Conservation (phyloP, 1,140 invertebrate species). For the Heliconius melpomene region DNA sequence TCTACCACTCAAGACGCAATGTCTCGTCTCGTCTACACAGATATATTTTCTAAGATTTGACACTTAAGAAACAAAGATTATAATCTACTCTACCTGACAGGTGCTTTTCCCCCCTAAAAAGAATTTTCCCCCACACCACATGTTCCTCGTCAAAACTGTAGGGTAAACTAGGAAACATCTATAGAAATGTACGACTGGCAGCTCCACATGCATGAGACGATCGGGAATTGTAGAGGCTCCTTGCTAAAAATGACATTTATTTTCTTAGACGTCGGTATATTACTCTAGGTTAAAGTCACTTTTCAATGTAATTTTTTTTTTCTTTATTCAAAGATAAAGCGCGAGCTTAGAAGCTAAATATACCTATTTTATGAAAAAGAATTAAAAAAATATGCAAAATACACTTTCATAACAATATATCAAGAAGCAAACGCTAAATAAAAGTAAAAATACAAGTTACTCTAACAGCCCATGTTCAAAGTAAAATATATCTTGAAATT, state of each 20-base stretch:
- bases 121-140: conserved; percentile 75
- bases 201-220: conserved; percentile 60
- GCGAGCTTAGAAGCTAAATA: no score
- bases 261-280: neutral
- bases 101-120: conserved; percentile 67
- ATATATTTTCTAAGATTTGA: no score
- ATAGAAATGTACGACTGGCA: conserved; percentile 54
- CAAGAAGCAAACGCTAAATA: neutral
- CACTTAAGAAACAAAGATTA: no score
- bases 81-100: conserved; percentile 58
- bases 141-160: conserved; percentile 59
- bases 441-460: neutral
- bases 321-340: no score
- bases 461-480: conserved; percentile 1
- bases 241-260: conserved; percentile 54
- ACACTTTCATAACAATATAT: neutral
- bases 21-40: no score
- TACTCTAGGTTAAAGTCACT: no score
- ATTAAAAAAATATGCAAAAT: no score
- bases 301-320: neutral
- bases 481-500: neutral
- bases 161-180: conserved; percentile 49
- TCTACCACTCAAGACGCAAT: no score
- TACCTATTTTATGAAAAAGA: no score
- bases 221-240: conserved; percentile 60